Evolutionary conservation across 2,113 vertebrate genomes (phyloP).

Genomic region (Xenopus tropicalis): DNA sequence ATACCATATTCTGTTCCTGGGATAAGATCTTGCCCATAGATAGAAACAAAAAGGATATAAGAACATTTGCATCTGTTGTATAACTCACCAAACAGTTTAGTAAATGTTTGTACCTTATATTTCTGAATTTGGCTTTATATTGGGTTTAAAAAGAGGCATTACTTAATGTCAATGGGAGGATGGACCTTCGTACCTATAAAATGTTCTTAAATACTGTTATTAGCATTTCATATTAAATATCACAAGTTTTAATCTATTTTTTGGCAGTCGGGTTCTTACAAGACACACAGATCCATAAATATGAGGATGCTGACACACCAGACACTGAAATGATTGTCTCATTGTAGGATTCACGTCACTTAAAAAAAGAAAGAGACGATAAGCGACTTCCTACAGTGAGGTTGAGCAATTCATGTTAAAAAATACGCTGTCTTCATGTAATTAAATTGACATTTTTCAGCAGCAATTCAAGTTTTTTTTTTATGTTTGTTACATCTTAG

Average conservation of each 20-base stretch:
- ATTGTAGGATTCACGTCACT: constrained; percentile 6
- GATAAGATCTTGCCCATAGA: constrained; percentile 72
- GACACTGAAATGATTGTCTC: constrained; percentile 13
- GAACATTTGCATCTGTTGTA: neutral
- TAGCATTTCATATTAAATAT: neutral
- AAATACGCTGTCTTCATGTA: constrained; percentile 10
- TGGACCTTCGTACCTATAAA: neutral
- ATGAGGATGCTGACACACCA: constrained; percentile 1
- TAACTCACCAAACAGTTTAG: neutral
- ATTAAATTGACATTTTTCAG: constrained; percentile 4
- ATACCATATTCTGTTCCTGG: constrained; percentile 95
- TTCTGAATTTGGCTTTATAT: too few relatives aligned
- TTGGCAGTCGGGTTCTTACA: constrained; percentile 17
- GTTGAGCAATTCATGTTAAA: neutral
- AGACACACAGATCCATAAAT: constrained; percentile 1
- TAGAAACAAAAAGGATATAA: constrained; percentile 36
- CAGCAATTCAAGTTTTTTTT: neutral
- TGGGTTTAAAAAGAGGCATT: too few relatives aligned
- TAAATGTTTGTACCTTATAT: too few relatives aligned
- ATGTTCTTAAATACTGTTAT: neutral
- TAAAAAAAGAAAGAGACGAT: neutral
- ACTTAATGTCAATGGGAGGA: neutral
- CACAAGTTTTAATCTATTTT: constrained; percentile 36
- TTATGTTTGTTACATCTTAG: constrained; percentile 6
- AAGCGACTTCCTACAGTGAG: constrained; percentile 5